These are phyloP conservation scores for Ibycter americanus DNA, from an alignment of 2,797 vertebrate species.

Conservation along the genomic window DNA sequence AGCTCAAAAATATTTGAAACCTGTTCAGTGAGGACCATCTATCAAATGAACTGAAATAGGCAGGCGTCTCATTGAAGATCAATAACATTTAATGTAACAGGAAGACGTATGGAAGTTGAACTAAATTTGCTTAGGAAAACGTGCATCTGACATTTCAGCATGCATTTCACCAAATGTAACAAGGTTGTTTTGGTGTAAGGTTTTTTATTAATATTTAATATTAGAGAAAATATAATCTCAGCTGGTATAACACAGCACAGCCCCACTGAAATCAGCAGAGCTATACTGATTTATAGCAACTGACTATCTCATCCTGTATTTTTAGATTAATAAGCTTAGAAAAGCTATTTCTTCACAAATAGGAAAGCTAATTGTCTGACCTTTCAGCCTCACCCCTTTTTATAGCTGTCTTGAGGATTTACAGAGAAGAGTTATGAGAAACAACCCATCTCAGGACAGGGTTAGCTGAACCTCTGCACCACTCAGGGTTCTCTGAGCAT, in stretches of 20 bases:
- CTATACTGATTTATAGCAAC: constrained; percentile 22
- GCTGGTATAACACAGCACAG: not conserved
- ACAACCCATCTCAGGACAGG: not conserved
- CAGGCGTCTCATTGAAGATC: not conserved
- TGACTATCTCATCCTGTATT: not conserved
- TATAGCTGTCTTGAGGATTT: constrained; percentile 17
- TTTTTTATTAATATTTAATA: not conserved
- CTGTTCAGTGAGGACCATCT: not conserved
- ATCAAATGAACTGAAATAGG: not conserved
- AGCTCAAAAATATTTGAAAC: not conserved
- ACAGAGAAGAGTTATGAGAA: not conserved
- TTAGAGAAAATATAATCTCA: not conserved
- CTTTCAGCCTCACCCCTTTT: constrained; percentile 34
- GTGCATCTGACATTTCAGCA: not conserved
- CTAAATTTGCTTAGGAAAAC: not conserved
- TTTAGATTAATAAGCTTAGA: constrained; percentile 40
- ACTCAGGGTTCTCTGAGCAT: not conserved
- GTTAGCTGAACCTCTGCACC: not conserved
- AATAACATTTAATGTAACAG: not conserved
- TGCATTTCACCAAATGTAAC: not conserved
- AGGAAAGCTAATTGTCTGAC: constrained; percentile 51
- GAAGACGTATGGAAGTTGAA: not conserved
- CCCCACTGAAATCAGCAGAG: not conserved
- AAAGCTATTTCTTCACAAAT: constrained; percentile 45
- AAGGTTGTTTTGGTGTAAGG: not conserved